These are phyloP conservation scores for Pangasius mekongensis DNA, from an alignment of 2,797 vertebrate species.

Conservation along the genomic window DNA sequence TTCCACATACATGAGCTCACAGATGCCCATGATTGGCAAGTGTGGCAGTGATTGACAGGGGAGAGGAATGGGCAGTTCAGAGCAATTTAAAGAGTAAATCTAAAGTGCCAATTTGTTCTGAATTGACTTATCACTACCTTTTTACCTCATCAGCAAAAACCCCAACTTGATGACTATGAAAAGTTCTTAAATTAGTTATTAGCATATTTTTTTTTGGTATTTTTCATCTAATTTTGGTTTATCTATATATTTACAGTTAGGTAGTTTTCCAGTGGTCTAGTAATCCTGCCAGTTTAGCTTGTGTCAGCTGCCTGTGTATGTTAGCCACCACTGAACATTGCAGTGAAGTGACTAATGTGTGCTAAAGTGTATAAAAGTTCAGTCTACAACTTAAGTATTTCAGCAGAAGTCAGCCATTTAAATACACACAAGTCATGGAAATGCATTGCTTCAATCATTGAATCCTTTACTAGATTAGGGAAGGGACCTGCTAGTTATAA, in stretches of 20 bases:
- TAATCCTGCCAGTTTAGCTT: neutral
- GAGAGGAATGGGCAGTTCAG: neutral
- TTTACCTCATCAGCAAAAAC: neutral
- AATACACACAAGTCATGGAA: neutral
- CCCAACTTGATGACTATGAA: neutral
- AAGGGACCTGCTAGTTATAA: neutral
- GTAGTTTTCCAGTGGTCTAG: neutral
- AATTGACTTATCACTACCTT: neutral
- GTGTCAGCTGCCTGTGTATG: neutral
- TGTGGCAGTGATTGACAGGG: neutral
- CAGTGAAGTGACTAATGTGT: neutral
- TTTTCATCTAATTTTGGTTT: too few relatives aligned
- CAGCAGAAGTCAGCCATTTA: neutral
- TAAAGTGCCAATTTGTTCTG: neutral
- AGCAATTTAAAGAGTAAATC: neutral
- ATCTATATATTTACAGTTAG: neutral
- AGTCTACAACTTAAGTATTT: neutral
- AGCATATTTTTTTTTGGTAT: neutral
- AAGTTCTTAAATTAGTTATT: neutral
- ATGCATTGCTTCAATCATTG: neutral
- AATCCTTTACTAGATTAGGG: neutral
- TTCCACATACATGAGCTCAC: neutral
- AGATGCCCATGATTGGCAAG: neutral
- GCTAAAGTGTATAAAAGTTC: neutral
- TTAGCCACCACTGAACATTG: neutral